phyloP scores from a whole-genome alignment of 2,797 vertebrate species.

The Pampus argenteus region DNA sequence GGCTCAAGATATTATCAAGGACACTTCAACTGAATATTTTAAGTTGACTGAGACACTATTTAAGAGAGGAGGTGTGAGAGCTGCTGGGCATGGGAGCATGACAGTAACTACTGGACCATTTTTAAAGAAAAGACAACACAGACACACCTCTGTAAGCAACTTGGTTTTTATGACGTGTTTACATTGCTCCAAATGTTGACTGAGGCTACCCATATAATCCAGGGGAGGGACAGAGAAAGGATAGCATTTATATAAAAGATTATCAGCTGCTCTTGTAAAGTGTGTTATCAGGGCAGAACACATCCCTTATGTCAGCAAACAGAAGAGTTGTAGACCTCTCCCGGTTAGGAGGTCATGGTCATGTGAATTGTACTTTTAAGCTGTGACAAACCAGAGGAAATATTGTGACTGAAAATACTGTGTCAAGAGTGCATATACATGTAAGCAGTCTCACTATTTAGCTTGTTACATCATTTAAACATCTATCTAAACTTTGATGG shows the following conservation, averaged over 20 bases:
- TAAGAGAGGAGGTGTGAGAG: background rate
- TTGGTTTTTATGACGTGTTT: constrained; percentile 61
- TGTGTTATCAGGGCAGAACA: constrained; percentile 63
- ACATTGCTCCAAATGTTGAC: constrained; percentile 69
- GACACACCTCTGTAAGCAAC: constrained; percentile 61
- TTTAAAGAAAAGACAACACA: constrained; percentile 51
- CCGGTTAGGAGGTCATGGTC: background rate
- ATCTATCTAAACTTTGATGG: background rate
- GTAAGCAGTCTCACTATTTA: background rate
- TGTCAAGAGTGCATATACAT: background rate
- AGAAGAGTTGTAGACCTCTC: constrained; percentile 13
- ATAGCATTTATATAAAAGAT: constrained; percentile 20
- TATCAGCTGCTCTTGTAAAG: constrained; percentile 66
- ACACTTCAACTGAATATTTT: background rate
- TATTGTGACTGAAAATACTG: background rate
- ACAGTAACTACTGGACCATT: constrained; percentile 19
- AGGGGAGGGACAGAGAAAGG: constrained; percentile 21
- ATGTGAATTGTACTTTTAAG: constrained; percentile 16
- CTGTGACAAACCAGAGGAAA: constrained; percentile 6
- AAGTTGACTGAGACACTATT: background rate
- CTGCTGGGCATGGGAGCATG: background rate
- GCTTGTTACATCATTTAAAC: background rate
- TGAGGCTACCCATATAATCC: constrained; percentile 45
- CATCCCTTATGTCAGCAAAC: constrained; percentile 55
- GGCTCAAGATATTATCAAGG: constrained; percentile 4